Evolutionary conservation across 2,888 invertebrate genomes (phyloP), one percentile per base, ranked within the genome.

Genomic region (Loripinus fragilis): DNA sequence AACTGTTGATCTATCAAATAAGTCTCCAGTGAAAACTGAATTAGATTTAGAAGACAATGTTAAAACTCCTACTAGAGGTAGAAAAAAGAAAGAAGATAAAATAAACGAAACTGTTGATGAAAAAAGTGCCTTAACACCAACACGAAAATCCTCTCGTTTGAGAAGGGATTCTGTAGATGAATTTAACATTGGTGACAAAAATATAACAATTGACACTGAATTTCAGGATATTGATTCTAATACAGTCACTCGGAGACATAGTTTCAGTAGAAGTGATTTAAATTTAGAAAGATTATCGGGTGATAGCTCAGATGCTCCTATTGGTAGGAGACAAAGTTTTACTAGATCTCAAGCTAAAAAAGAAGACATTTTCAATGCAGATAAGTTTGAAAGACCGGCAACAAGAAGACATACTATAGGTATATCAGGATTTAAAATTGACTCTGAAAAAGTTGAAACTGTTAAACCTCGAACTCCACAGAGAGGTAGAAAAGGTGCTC

Each of bases 331-430:
- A 65, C 66, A 76, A 20, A 80, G 76, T 71, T 73, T 85, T 76
- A 74, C 75, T 38, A 48, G 55, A 25, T 76, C 78, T 33, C 77
- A 74, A 50, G 71, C 71, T 50, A 74, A 74, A 67, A 70, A 35
- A 60, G 83, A 76, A 30, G 33, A 60, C 15, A 60, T 60, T 60
- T 60, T 60, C 2, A 33, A 33, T 17, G 33, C 17, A 33, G 60
- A 60, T 33, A 17, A 23, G 23, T 30, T 20, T 33, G 33, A 60
- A 33, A 33, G 60, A 33, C 33, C 12, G 17, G 10, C 50, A 33
- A 52, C 52, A 35, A 52, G 70, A 25, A 70, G 52, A 50, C 70
- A 70, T 35, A 70, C 52, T 12, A 25, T 55, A 55, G 38, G 70
- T 52, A 20, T 25, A 35, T 38, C 70, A 50, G 41, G 52, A 8